Evolutionary conservation across 1,140 invertebrate species (phyloP), one percentile per base, ranked within the genome.

Genomic region (Wasmannia auropunctata): DNA sequence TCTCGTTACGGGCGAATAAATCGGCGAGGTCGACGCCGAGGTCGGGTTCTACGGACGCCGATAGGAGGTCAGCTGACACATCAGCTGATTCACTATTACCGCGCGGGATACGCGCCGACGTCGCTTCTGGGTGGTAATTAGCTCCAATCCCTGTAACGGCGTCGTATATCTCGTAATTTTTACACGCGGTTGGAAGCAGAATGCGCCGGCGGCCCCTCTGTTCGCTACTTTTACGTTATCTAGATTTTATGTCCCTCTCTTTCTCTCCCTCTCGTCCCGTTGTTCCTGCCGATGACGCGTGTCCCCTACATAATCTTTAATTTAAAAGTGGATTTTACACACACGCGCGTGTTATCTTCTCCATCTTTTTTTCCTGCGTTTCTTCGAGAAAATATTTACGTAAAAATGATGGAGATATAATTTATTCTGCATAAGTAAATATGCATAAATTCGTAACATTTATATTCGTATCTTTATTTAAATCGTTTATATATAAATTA

Each of bases 81-180:
- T n/a, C n/a, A n/a, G 92, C 91, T 93, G 92, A 93, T 92, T 92
- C 92, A 89, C 88, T 86, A 91, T 93, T 92, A 91, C 88, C 70
- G 34, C 25, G 25, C 58, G 77, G 85, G 86, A 91, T 92, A 90
- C 85, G 77, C 51, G 67, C 79, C 60, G 89, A 92, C 90, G 91
- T 92, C 87, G 93, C 93, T 94, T 91, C 93, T 94, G 93, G 93
- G 94, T 93, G 93, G 94, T 93, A 94, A 94, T 94, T 94, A 94
- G 93, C 91, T 94, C 92, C 93, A 94, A 94, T 94, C 93, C 90
- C 74, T 62, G 92, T 94, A 94, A 94, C 91, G 86, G 91, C 93
- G 93, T 94, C 94, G 91, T 94, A 94, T 94, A 94, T 94, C 93
- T 94, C 89, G 69, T 80, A 90, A 93, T 94, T 94, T 94, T 94